A percentile compares a stretch with the other conserved stretches of the same genome.
Conservation (phyloP, 2,888 invertebrate species). For the Galerucella calmariensis region DNA sequence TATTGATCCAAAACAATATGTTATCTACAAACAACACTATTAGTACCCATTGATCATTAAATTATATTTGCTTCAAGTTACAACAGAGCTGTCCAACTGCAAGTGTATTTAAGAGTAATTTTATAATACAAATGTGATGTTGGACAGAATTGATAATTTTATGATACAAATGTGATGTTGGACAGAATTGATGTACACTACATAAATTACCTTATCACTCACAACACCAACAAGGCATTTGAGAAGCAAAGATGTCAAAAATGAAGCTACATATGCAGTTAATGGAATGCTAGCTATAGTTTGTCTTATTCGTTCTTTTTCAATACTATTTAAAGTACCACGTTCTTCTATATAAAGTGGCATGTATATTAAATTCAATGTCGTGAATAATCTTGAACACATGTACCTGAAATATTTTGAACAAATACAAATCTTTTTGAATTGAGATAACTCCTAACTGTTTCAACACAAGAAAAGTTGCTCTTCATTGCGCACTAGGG, state of each 20-base stretch:
- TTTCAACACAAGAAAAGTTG: too few relatives aligned
- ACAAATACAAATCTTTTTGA: too few relatives aligned
- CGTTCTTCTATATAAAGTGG: conserved; percentile 86
- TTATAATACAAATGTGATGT: too few relatives aligned
- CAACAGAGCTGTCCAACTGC: too few relatives aligned
- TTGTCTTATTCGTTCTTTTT: conserved; percentile 64
- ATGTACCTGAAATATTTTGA: conserved; percentile 74
- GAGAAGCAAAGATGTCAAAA: conserved; percentile 79
- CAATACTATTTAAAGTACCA: conserved; percentile 56
- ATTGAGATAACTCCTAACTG: too few relatives aligned
- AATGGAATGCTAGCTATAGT: conserved; percentile 82
- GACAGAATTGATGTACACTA: too few relatives aligned
- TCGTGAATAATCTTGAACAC: conserved; percentile 87
- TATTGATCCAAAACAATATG: conserved; percentile 68
- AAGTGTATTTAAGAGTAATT: too few relatives aligned
- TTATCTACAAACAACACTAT: conserved; percentile 43
- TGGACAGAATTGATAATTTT: too few relatives aligned
- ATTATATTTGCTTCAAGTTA: too few relatives aligned
- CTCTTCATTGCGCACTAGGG: too few relatives aligned
- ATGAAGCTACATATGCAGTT: conserved; percentile 81
- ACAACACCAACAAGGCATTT: conserved; percentile 74
- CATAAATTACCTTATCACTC: conserved; percentile 74
- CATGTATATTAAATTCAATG: conserved; percentile 87
- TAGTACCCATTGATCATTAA: too few relatives aligned
- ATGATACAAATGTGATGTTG: too few relatives aligned